Percentiles rank a stretch among this genome's conserved stretches.
Evolutionary conservation across 2,113 vertebrate species (phyloP).

Genomic region (Cnemophilus loriae): DNA sequence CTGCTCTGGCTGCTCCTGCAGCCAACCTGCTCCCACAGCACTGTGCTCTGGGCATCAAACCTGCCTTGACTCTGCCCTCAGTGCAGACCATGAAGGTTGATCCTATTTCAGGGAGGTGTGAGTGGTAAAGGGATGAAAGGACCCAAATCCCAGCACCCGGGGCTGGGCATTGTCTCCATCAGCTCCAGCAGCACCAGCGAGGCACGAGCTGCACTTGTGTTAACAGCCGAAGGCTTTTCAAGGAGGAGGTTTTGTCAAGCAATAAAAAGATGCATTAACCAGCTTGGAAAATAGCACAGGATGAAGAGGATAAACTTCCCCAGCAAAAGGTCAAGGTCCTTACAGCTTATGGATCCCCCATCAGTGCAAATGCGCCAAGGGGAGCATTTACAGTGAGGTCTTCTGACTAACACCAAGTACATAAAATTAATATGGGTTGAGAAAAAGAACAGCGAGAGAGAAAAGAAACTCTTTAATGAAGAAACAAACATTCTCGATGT

Average conservation of each 20-base stretch:
- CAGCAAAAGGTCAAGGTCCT: background rate
- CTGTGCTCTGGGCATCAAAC: background rate
- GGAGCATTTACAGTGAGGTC: background rate
- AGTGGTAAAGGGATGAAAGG: background rate
- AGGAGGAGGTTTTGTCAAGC: background rate
- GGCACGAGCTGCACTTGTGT: background rate
- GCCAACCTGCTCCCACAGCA: background rate
- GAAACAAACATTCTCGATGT: background rate
- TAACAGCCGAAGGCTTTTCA: background rate
- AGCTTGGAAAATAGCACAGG: background rate
- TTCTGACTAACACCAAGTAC: background rate
- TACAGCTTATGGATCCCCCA: background rate
- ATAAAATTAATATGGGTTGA: background rate
- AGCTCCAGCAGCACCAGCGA: background rate
- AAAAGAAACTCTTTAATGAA: background rate
- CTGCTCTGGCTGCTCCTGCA: background rate
- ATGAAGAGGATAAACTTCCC: background rate
- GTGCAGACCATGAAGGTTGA: background rate
- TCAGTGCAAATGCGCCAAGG: background rate
- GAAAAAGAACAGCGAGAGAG: background rate
- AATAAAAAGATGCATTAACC: background rate
- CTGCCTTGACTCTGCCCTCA: fast-evolving
- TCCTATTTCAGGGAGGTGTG: fast-evolving
- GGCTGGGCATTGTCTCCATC: background rate
- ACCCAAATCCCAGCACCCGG: background rate